Evolutionary conservation across 2,888 invertebrate genomes (phyloP), one percentile per base, ranked within the genome.

Genomic region (Clistopyga incitator): DNA sequence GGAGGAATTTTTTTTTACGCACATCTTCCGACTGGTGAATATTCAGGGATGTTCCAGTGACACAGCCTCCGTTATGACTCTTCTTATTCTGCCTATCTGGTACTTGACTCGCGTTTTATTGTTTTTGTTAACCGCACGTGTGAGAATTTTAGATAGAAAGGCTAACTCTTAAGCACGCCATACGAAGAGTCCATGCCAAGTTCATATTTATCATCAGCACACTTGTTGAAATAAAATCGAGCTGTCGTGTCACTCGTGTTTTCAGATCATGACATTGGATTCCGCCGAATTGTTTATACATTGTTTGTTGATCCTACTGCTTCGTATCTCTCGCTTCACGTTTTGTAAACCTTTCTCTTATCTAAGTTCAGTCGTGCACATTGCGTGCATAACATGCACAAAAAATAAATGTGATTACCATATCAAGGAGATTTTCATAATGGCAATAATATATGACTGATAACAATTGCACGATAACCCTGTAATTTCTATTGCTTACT

Each of bases 41-140:
- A 23, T 42, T n/a, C 45, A 47, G 47, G 67, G 38, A 54, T 34
- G 54, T 38, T 20, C 20, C 29, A 52, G 8, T 52, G 70, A 70
- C 38, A 38, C 70, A 52, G 6, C 15, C 18, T 18, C 6, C 2
- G 54, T 54, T 20, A 38, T 38, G 13, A 3, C 38, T 38, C 8
- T 34, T 70, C 10, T 34, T 56, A 29, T 23, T 70, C 54, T 20
- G 52, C 54, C 52, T 54, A 38, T 70, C 20, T 38, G 6, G 20
- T 70, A 38, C 54, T 29, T 54, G 20, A 15, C 18, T 52, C 20
- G 38, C 0, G 23, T 70, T 52, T 54, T 8, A 70, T 52, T 38
- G 52, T 38, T 38, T 54, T 52, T 29, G 34, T 25, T 25, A 18
- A 18, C 13, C 54, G 20, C 38, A 54, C 52, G 18, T 52, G 11